Percentiles rank a stretch among this genome's conserved stretches.
These are phyloP conservation scores for Chrysocyon brachyurus DNA, from an alignment of 2,797 vertebrate genomes.

Conservation along the genomic window DNA sequence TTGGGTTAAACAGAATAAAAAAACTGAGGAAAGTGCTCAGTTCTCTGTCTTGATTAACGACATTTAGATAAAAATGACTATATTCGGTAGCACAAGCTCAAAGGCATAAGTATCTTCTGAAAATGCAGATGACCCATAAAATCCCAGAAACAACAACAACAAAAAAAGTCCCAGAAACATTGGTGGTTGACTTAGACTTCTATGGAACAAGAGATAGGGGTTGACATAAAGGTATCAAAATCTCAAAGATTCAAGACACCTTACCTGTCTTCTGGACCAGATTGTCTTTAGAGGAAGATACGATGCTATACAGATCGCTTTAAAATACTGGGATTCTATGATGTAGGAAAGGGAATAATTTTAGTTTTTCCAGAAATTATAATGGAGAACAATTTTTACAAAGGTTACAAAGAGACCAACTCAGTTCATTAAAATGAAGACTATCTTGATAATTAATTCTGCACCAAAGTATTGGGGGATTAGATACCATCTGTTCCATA, in stretches of 20 bases:
- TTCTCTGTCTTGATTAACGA: not conserved
- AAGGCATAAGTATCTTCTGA: not conserved
- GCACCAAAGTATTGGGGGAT: not conserved
- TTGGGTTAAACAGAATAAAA: not conserved
- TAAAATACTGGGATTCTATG: not conserved
- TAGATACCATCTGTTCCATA: not conserved
- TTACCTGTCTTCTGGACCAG: not conserved
- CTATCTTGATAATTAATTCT: not conserved
- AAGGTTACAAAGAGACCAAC: not conserved
- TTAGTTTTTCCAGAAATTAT: not conserved
- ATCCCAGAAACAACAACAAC: not conserved
- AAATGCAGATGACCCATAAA: not conserved
- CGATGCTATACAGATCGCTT: not conserved
- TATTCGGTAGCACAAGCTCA: not conserved
- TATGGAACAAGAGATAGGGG: not conserved
- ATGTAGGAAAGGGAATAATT: not conserved
- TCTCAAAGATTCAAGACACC: not conserved
- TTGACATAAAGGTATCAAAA: not conserved
- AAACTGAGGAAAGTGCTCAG: not conserved
- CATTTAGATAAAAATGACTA: not conserved
- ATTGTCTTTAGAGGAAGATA: not conserved
- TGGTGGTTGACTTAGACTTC: not conserved
- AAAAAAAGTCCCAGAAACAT: not conserved
- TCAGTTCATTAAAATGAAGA: constrained; percentile 14
- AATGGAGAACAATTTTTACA: not conserved